Conservation (phyloP, 2,113 vertebrate species). For the Bolborhynchus lineola region DNA sequence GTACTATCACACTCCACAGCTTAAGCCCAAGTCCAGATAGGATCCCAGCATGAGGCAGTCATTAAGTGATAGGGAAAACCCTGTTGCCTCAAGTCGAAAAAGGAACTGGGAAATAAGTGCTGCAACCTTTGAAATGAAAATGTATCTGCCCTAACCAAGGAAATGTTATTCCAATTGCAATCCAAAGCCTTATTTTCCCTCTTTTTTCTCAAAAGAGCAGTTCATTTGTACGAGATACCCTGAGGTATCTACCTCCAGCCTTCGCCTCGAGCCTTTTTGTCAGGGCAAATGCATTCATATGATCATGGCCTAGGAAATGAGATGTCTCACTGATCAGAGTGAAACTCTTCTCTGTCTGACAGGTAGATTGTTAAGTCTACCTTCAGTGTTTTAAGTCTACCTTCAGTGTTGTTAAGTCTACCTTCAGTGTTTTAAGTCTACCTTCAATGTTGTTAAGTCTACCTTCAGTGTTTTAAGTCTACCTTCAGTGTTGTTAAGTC, state of each 20-base stretch:
- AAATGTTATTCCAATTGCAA: neutral
- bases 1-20: neutral
- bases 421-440: neutral
- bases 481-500: too few species aligned
- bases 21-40: neutral
- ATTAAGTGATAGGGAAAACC: neutral
- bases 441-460: neutral
- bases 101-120: neutral
- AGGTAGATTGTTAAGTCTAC: neutral
- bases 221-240: neutral
- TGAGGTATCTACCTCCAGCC: neutral
- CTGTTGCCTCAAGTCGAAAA: neutral
- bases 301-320: neutral
- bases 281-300: neutral
- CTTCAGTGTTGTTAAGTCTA: neutral
- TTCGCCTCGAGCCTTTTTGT: neutral
- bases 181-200: neutral
- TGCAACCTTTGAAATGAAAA: constrained; percentile 40
- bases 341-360: neutral
- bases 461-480: neutral
- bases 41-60: neutral
- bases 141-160: neutral
- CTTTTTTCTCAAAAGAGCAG: neutral
- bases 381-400: neutral
- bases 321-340: neutral